phyloP scores from a whole-genome alignment of 2,797 vertebrate species.

The Tapirus indicus region DNA sequence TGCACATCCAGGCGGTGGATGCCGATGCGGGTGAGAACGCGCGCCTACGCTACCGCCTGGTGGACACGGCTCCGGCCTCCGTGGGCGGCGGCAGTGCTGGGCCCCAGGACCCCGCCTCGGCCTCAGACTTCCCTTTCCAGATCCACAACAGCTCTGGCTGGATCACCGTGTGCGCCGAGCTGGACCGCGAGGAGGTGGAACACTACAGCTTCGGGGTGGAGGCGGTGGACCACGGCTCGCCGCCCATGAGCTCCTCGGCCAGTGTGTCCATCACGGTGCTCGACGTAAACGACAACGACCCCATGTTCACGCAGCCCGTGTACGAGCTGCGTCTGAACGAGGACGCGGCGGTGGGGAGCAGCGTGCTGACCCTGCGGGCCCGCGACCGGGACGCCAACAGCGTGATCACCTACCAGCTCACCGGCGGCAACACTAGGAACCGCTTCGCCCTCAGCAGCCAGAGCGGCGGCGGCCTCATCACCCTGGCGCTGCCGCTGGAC shows the following conservation, averaged over 20 bases:
- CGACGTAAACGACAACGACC: slow-evolving; percentile 98
- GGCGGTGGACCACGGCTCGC: slow-evolving; percentile 94
- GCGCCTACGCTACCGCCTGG: slow-evolving; percentile 94
- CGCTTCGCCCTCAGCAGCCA: slow-evolving; percentile 98
- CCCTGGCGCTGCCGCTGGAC: slow-evolving; percentile 96
- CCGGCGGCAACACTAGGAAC: slow-evolving; percentile 98
- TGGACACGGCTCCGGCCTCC: slow-evolving; percentile 83
- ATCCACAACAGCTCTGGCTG: slow-evolving; percentile 99
- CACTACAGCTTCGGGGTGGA: slow-evolving; percentile 97
- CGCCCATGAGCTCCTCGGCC: slow-evolving; percentile 96
- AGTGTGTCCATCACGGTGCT: slow-evolving; percentile 96
- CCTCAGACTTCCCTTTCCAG: slow-evolving; percentile 92
- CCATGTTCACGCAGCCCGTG: slow-evolving; percentile 94
- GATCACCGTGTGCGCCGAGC: slow-evolving; percentile 94
- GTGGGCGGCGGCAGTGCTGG: neutral
- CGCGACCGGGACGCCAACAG: slow-evolving; percentile 97
- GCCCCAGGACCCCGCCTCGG: neutral
- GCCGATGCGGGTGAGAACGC: slow-evolving; percentile 96
- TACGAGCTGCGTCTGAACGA: slow-evolving; percentile 97
- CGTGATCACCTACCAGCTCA: slow-evolving; percentile 98
- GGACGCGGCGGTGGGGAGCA: slow-evolving; percentile 96
- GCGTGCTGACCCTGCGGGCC: slow-evolving; percentile 95
- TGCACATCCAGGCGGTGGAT: slow-evolving; percentile 98
- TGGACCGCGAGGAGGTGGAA: slow-evolving; percentile 96
- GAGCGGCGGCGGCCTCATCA: slow-evolving; percentile 97